Base-by-base conservation (phyloP, 1,140 invertebrate genomes). In the Sinonovacula constricta region DNA sequence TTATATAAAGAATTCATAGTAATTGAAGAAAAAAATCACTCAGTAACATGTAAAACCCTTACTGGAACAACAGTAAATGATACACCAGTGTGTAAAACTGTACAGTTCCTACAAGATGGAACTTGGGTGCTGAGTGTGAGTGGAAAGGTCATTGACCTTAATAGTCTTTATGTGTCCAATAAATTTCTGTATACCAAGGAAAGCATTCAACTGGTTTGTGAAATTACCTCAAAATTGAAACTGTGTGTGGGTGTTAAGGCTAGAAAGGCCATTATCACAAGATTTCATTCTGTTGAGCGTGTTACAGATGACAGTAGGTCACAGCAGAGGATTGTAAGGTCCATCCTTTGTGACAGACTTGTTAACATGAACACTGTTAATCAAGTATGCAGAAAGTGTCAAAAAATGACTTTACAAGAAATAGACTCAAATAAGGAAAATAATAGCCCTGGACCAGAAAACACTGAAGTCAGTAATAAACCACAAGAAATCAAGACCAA, bases 401-500 rank as follows among this genome's bases (percentile, higher is more conserved):
- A 72, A 36, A 59, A 57, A 57, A 57, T 70, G 67, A 70, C 67
- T n/a, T n/a, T 30, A 62, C 49, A 72, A 49, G 2, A 33, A 2
- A n/a, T n/a, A n/a, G n/a, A n/a, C n/a, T n/a, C 14, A 10, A 2
- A 39, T 33, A 39, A 71, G 18, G 53, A 14, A 12, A 26, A 31
- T 28, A 31, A 34, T 3, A 22, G 5, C 30, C 1, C 22, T 22
- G n/a, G 31, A 1, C 15, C 39, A 45, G 7, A 7, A 45, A 45
- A 45, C 18, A 36, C 4, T 14, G 14, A 22, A 71, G 60, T n/a
- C 60, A 2, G 10, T 12, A 33, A 49, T 59, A n/a, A 2, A 18
- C 3, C n/a, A n/a, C n/a, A n/a, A n/a, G n/a, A n/a, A n/a, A n/a
- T n/a, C n/a, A n/a, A 51, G 7, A 24, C 39, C 12, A 33, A 72